Percentiles rank a stretch among this genome's conserved stretches.
phyloP scores from a whole-genome alignment of 2,888 invertebrate species.

The Temnothorax rugatulus region DNA sequence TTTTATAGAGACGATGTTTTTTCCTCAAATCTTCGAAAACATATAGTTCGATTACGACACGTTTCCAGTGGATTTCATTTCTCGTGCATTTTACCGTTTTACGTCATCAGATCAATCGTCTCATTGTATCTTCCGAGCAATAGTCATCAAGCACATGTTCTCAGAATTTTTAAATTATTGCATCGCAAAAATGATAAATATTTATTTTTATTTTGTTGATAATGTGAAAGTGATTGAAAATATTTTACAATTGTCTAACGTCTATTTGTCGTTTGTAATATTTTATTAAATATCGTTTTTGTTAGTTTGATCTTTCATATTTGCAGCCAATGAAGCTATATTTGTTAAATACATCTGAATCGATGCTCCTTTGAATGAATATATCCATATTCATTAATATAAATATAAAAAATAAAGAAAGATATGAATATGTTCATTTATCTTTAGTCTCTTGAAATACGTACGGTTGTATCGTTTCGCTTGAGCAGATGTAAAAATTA shows the following conservation, averaged over 20 bases:
- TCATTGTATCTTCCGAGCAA: neutral
- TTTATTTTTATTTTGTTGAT: neutral
- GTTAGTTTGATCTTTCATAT: neutral
- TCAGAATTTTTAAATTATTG: neutral
- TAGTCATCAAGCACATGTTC: neutral
- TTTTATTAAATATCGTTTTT: neutral
- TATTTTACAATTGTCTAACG: neutral
- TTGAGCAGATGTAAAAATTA: conserved; percentile 11
- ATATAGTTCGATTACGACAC: neutral
- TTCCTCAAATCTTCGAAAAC: neutral
- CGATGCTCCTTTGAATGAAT: neutral
- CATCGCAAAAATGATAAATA: neutral
- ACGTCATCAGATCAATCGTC: neutral
- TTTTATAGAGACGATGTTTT: neutral
- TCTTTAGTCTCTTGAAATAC: neutral
- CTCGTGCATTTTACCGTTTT: neutral
- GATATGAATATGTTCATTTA: neutral
- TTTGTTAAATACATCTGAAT: neutral
- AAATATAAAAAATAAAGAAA: neutral
- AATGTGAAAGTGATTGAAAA: neutral
- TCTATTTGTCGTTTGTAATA: neutral
- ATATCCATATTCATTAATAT: neutral
- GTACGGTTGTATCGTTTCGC: neutral
- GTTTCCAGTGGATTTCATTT: neutral
- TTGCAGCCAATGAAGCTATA: neutral